Evolutionary conservation across 64 coral and sea anemone species (phyloP).

Genomic region (Stylophora pistillata): DNA sequence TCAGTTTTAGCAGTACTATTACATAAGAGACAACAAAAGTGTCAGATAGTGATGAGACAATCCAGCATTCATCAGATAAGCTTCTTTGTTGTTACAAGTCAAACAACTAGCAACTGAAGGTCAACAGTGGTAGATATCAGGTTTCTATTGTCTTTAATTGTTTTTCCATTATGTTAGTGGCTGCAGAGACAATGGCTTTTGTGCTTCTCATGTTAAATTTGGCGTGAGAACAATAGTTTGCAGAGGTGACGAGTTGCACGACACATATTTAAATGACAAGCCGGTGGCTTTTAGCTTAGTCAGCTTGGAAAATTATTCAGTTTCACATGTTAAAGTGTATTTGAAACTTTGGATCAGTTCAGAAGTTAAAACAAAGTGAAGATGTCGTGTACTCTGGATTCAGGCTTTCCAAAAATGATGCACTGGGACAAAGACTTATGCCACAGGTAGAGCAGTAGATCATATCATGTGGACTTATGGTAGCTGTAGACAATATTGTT

Average conservation of each 20-base stretch:
- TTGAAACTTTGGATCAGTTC: neutral
- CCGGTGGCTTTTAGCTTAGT: neutral
- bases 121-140: neutral
- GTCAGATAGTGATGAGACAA: neutral
- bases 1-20: conserved; percentile 4
- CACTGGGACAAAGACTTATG: conserved; percentile 24
- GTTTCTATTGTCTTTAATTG: conserved; percentile 8
- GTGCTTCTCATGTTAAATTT: neutral
- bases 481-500: no score
- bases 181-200: conserved; percentile 2
- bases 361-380: neutral
- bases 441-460: neutral
- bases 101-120: neutral
- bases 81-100: neutral
- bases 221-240: conserved; percentile 39
- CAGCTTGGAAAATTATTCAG: neutral
- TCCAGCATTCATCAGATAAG: conserved; percentile 13
- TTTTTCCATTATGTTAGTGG: neutral
- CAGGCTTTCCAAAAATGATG: conserved; percentile 18
- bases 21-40: conserved; percentile 28
- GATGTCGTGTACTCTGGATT: conserved; percentile 23
- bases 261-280: neutral
- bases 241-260: neutral
- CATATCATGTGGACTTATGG: neutral
- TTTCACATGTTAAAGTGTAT: neutral